Conservation (phyloP, 2,888 invertebrate species). For the Choreutis nemorana region DNA sequence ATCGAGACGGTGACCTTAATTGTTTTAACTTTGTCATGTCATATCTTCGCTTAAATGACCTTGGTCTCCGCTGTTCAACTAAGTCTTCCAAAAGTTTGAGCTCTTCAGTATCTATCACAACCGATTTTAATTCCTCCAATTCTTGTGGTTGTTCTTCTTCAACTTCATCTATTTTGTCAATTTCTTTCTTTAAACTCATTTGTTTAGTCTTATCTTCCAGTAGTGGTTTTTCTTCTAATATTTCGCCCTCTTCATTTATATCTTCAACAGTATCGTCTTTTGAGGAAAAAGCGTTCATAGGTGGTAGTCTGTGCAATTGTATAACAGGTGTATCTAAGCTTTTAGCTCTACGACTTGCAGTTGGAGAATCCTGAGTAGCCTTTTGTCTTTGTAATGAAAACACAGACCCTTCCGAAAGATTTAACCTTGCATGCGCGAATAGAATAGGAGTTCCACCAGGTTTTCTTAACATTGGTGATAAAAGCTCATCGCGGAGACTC, state of each 20-base stretch:
- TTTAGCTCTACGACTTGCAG: conserved; percentile 79
- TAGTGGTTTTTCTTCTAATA: conserved; percentile 68
- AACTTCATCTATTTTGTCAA: conserved; percentile 57
- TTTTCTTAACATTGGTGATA: conserved; percentile 75
- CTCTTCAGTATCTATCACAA: conserved; percentile 67
- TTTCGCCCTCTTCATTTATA: conserved; percentile 72
- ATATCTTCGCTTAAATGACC: conserved; percentile 56
- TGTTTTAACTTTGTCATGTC: conserved; percentile 49
- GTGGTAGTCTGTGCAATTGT: conserved; percentile 78
- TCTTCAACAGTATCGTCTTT: conserved; percentile 88
- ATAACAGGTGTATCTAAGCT: conserved; percentile 87
- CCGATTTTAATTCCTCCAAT: conserved; percentile 40
- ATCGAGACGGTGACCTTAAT: conserved; percentile 46
- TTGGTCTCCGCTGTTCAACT: conserved; percentile 52
- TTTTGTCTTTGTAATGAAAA: conserved; percentile 80
- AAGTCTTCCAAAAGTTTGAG: conserved; percentile 62
- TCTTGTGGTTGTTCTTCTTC: conserved; percentile 57
- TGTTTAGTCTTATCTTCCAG: conserved; percentile 33
- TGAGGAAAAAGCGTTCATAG: conserved; percentile 86
- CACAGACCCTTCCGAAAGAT: conserved; percentile 85
- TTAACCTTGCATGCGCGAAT: conserved; percentile 81
- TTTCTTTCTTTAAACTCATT: conserved; percentile 28
- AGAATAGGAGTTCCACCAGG: conserved; percentile 79
- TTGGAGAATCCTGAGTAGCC: conserved; percentile 77
- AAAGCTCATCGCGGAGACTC: conserved; percentile 72